Evolutionary conservation across 2,113 vertebrate genomes (phyloP).

Genomic region (Psammodynastes pulverulentus): DNA sequence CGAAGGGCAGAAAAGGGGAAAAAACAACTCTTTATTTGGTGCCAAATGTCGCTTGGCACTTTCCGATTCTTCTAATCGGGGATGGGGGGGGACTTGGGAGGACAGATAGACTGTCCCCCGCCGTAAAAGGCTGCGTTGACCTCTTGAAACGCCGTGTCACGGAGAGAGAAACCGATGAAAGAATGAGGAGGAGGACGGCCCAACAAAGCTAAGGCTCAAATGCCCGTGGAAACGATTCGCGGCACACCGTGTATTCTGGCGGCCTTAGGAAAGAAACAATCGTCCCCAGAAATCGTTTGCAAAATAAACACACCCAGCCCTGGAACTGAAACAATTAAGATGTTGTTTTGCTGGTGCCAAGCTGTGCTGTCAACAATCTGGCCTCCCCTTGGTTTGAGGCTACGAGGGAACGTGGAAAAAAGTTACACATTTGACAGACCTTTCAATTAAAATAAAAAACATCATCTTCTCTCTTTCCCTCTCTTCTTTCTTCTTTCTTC

Average conservation of each 20-base stretch:
- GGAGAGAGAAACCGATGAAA: not conserved
- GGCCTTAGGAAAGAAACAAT: not conserved
- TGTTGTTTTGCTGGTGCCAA: not conserved
- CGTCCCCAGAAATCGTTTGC: not conserved
- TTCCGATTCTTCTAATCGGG: conserved; percentile 8
- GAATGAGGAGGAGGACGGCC: not conserved
- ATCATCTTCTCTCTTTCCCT: too few relatives aligned
- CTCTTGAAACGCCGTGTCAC: accelerated
- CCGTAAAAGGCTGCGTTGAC: not conserved
- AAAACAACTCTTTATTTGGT: not conserved
- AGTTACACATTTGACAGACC: not conserved
- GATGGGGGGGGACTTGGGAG: not conserved
- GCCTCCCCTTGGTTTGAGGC: not conserved
- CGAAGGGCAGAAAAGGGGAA: conserved; percentile 1
- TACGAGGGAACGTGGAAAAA: not conserved
- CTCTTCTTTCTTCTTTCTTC: too few relatives aligned
- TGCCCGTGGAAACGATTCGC: not conserved
- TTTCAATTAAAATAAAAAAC: not conserved
- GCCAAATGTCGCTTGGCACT: not conserved
- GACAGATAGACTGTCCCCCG: not conserved
- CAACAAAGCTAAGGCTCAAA: not conserved
- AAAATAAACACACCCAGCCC: not conserved
- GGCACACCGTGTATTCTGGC: not conserved
- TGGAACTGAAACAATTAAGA: not conserved
- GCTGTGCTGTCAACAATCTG: not conserved